Base-by-base conservation (phyloP, 2,113 vertebrate genomes). In the Xiphorhynchus elegans region DNA sequence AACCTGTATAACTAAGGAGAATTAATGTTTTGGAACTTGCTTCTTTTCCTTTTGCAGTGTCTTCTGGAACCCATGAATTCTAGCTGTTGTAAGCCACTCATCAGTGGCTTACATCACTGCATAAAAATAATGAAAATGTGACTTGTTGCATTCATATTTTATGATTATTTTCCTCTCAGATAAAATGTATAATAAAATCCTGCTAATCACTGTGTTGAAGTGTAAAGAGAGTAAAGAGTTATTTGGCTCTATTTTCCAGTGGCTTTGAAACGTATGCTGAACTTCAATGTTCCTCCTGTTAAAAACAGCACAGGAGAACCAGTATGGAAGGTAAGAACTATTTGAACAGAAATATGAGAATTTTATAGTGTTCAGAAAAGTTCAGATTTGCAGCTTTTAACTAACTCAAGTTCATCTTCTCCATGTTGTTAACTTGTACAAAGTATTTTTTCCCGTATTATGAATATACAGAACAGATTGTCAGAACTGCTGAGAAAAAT, bases 191-290 rank as follows among this genome's bases (percentile, higher is more conserved):
- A 28, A 17, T 78, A 46, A 85, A 87, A 52, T 33, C 15, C 23
- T 69, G 42, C 13, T 58, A 3, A 26, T 81, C 10, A 16, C 39
- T 84, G 1, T 56, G 47, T 35, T 67, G 13, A 89, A 83, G 8
- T 47, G 64, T 40, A 14, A 90, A 78, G 66, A 75, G 35, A 89
- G n/a, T 95, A 82, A 91, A 78, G 44, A 17, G 24, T 94, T 60
- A 46, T 15, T 94, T 35, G 89, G 31, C 35, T 94, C 79, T 96
- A 44, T 79, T 97, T 97, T 97, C 52, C 94, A 99, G 99, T 98
- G 95, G 99, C 99, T 95, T 97, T 99, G 97, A 99, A 98, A 97
- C 98, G 99, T 74, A 99, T 99, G 99, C 96, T 99, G 96, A 99
- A 99, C 98, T 99, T 99, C 96, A 99, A 99, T 94, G 98, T 98